Conservation (phyloP, 2,888 invertebrate genomes). For the Endotricha flammealis region DNA sequence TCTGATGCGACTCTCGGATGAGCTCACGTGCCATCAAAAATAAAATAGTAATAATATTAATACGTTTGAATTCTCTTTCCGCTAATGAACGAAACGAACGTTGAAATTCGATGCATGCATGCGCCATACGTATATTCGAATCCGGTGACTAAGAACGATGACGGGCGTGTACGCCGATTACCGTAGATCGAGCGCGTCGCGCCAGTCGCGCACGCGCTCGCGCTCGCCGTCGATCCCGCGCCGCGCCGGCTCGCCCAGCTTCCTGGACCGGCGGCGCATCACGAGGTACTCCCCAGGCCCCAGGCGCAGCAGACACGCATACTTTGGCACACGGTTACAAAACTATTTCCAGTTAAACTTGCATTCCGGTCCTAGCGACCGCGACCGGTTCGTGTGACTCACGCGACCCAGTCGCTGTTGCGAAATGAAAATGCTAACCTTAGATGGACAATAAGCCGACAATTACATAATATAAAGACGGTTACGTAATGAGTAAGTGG, state of each 20-base stretch:
- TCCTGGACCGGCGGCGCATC: constrained; percentile 93
- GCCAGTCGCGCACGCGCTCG: constrained; percentile 67
- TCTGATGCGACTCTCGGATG: constrained; percentile 10
- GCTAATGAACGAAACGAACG: constrained; percentile 20
- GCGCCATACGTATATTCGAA: constrained; percentile 23
- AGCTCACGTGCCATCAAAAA: constrained; percentile 1
- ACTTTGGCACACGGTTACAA: too few species aligned
- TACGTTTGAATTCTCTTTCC: constrained; percentile 25
- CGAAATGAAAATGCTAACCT: too few species aligned
- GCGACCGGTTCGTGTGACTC: background rate
- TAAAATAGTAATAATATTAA: constrained; percentile 16
- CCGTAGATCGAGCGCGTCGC: constrained; percentile 62
- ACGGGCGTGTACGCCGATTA: constrained; percentile 76
- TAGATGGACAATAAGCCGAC: too few species aligned
- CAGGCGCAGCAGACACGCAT: too few species aligned
- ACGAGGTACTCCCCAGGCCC: too few species aligned
- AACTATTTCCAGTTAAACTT: too few species aligned
- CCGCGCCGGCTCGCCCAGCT: constrained; percentile 95
- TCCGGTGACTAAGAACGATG: constrained; percentile 56
- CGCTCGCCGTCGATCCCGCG: constrained; percentile 94
- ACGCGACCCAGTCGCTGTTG: constrained; percentile 7
- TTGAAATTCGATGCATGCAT: constrained; percentile 25
- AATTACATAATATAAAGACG: too few species aligned
- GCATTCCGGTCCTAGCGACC: constrained; percentile 2
- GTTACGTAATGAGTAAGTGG: too few species aligned